A percentile compares a stretch with the other conserved stretches of the same genome.
phyloP scores from a whole-genome alignment of 2,113 vertebrate species.

The Cavia porcellus region DNA sequence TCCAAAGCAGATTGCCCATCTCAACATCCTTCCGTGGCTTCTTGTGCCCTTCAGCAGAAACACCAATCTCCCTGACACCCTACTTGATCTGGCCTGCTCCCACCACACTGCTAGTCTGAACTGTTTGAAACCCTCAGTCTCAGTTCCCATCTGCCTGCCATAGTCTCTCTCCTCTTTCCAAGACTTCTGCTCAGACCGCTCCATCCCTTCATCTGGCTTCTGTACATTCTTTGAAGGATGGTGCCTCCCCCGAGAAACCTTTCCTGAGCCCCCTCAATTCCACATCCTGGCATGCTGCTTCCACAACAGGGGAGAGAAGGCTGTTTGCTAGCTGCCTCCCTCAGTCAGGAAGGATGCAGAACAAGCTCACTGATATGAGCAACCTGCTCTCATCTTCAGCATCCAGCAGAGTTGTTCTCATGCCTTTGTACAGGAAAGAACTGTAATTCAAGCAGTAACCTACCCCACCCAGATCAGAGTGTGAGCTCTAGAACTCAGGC shows the following conservation, averaged over 20 bases:
- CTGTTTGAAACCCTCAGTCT: neutral
- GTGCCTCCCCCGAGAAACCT: neutral
- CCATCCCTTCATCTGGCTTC: neutral
- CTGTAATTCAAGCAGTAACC: neutral
- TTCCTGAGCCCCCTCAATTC: neutral
- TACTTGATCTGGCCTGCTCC: neutral
- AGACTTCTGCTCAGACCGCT: neutral
- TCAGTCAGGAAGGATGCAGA: neutral
- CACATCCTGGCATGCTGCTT: neutral
- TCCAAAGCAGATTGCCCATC: neutral
- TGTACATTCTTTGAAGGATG: neutral
- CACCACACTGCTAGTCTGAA: neutral
- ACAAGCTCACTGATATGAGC: neutral
- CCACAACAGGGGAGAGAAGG: neutral
- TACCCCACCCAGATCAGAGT: too few species aligned
- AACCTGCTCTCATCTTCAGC: neutral
- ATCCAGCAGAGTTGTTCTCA: neutral
- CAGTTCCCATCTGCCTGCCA: neutral
- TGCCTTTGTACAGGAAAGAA: neutral
- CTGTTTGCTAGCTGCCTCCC: neutral
- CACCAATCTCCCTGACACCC: neutral
- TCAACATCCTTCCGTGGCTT: neutral
- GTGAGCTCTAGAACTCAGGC: too few species aligned
- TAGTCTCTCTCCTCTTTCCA: neutral
- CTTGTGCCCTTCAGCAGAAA: neutral